Evolutionary conservation across 2,888 invertebrate genomes (phyloP).

Genomic region (Anticlea derivata): DNA sequence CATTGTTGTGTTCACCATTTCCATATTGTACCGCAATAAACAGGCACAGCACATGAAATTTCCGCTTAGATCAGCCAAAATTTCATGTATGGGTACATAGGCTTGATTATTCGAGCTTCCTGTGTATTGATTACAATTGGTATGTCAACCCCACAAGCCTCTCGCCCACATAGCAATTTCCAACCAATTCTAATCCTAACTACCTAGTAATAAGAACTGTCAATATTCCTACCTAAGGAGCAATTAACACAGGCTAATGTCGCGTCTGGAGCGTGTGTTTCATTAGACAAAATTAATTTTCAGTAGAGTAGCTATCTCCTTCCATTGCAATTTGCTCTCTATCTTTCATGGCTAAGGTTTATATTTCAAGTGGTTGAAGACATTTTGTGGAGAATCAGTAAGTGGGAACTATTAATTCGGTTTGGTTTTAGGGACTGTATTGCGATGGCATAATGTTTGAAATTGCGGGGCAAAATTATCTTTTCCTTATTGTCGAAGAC

Average conservation of each 20-base stretch:
- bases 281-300: constrained; percentile 70
- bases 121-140: background rate
- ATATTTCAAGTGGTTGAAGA: background rate
- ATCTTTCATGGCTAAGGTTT: background rate
- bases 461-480: constrained; percentile 3
- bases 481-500: constrained; percentile 11
- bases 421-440: background rate
- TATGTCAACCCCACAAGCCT: background rate
- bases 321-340: background rate
- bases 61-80: too few relatives aligned
- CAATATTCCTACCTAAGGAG: constrained; percentile 22
- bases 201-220: constrained; percentile 16
- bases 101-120: background rate
- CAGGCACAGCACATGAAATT: too few relatives aligned
- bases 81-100: too few relatives aligned
- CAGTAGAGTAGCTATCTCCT: constrained; percentile 31
- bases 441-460: constrained; percentile 2
- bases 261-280: constrained; percentile 52
- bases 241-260: constrained; percentile 40
- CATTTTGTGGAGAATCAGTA: constrained; percentile 7
- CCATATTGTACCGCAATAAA: too few relatives aligned
- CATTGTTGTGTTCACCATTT: too few relatives aligned
- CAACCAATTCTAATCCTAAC: constrained; percentile 10
- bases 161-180: background rate
- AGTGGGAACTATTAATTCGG: constrained; percentile 2